Percentiles rank a stretch among this genome's conserved stretches.
phyloP scores from a whole-genome alignment of 1,140 invertebrate species.

The Lasioglossum albipes region DNA sequence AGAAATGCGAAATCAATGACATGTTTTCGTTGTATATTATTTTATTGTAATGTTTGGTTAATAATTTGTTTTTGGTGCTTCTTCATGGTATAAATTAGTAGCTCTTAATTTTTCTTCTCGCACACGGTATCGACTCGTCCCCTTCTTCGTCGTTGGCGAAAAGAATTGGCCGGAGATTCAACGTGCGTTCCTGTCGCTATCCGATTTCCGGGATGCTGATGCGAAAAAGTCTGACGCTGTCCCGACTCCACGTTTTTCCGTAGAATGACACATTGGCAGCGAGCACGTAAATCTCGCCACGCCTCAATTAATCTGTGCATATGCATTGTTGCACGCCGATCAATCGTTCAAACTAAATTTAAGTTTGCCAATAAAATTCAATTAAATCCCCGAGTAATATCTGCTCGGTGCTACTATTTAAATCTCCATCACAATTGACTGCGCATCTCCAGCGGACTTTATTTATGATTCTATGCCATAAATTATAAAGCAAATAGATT shows the following conservation, averaged over 20 bases:
- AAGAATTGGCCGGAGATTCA: slow-evolving; percentile 27
- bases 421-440: neutral
- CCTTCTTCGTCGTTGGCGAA: neutral
- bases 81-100: no score
- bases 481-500: no score
- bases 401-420: neutral
- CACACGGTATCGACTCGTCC: neutral
- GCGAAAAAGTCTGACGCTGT: slow-evolving; percentile 21
- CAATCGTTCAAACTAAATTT: neutral
- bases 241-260: slow-evolving; percentile 9
- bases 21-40: no score
- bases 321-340: neutral
- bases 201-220: neutral
- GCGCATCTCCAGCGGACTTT: neutral
- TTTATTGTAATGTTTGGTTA: no score
- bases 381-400: slow-evolving; percentile 12
- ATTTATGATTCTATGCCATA: no score
- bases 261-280: slow-evolving; percentile 25
- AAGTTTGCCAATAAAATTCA: slow-evolving; percentile 9
- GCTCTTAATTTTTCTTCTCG: slow-evolving; percentile 2
- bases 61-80: no score
- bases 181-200: slow-evolving; percentile 21
- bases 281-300: slow-evolving; percentile 8
- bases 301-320: slow-evolving; percentile 19
- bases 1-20: no score